Evolutionary conservation across 2,113 vertebrate species (phyloP), one percentile per base, ranked within the genome.

Genomic region (Macrotus californicus): DNA sequence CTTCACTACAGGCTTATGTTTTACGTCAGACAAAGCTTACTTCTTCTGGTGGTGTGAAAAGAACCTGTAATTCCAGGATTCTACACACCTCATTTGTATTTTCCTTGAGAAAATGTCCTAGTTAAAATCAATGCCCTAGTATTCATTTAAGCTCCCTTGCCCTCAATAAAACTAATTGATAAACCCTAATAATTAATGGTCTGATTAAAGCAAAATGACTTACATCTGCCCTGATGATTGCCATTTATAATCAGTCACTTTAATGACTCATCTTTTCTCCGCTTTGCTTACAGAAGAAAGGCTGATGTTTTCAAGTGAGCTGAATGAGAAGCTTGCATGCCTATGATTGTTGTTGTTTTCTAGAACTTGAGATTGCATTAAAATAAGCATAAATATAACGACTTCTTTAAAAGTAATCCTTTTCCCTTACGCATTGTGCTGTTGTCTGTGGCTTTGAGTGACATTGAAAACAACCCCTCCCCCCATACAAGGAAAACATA

Each of bases 131-230:
- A 96, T 97, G 95, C 26, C 83, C 39, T 93, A 66, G 91, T 95
- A 94, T 96, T 96, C 93, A 95, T 97, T 97, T 97, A 96, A 95
- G 56, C 82, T 97, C 93, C 93, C 93, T 88, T 96, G 95, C 91
- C 96, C 96, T 97, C 96, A 97, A 94, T 97, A 97, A 96, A 97
- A 97, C 94, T 97, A 97, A 97, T 89, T 97, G 96, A 97, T 97
- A 97, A 97, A 89, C 94, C 43, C 95, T 97, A 97, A 97, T 97
- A 97, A 97, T 97, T 97, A 97, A 97, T 97, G 96, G 69, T 79
- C 96, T 96, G 96, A 97, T 97, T 97, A 97, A 97, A 87, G 89
- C 91, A 94, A 96, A 97, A 97, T 97, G 97, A 96, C 96, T 97
- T 96, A 95, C 96, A 95, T 96, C 95, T 97, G 96, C 93, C 96